Percentiles rank a stretch among this genome's conserved stretches.
Conservation (phyloP, 1,140 invertebrate genomes). For the Popillia japonica region DNA sequence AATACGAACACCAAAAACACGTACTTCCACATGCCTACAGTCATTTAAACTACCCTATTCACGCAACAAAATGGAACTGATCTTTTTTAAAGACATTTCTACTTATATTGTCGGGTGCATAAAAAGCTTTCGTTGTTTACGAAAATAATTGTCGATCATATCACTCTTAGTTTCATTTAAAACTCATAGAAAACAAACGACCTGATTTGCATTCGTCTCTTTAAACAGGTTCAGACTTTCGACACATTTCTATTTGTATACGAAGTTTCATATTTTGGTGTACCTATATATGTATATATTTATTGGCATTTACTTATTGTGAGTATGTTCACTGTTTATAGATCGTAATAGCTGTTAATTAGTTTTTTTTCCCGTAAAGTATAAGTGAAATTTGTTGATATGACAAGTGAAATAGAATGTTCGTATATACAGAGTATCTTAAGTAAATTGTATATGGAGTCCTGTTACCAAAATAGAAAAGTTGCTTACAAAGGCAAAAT, state of each 20-base stretch:
- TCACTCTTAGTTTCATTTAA: slow-evolving; percentile 2
- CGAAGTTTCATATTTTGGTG: neutral
- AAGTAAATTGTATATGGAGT: too few relatives aligned
- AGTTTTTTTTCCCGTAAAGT: too few relatives aligned
- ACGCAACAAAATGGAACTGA: neutral
- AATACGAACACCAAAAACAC: slow-evolving; percentile 14
- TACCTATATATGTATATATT: too few relatives aligned
- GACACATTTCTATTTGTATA: slow-evolving; percentile 30
- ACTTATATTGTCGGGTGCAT: slow-evolving; percentile 2
- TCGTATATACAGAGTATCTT: too few relatives aligned
- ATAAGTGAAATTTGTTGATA: too few relatives aligned
- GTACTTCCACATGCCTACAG: neutral
- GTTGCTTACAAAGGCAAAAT: too few relatives aligned
- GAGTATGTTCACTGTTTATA: too few relatives aligned
- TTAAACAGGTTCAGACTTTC: neutral
- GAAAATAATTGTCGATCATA: slow-evolving; percentile 12
- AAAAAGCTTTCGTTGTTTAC: slow-evolving; percentile 27
- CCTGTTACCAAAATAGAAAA: too few relatives aligned
- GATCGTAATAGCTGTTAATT: too few relatives aligned
- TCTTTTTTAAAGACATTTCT: slow-evolving; percentile 19
- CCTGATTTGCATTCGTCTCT: neutral
- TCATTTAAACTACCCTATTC: neutral
- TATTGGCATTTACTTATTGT: too few relatives aligned
- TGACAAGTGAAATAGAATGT: too few relatives aligned
- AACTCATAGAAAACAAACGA: slow-evolving; percentile 11